phyloP scores from a whole-genome alignment of 2,797 vertebrate species.

The Alauda arvensis region DNA sequence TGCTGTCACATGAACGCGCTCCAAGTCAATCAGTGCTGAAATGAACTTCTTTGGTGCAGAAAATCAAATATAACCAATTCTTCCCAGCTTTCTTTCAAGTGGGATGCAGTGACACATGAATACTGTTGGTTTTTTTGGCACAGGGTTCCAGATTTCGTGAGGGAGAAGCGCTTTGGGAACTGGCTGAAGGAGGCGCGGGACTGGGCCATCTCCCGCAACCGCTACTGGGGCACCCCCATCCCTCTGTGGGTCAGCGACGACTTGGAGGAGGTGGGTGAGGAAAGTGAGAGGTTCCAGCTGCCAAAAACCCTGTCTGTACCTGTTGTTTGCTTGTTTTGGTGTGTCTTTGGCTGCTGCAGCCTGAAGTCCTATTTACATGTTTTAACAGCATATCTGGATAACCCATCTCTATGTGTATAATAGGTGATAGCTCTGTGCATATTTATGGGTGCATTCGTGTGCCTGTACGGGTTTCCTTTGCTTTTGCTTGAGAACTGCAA shows the following conservation, averaged over 20 bases:
- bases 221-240: constrained; percentile 97
- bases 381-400: background rate
- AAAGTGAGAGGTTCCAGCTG: background rate
- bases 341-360: background rate
- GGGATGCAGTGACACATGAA: background rate
- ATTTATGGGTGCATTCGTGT: background rate
- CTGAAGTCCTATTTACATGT: background rate
- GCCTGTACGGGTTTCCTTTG: background rate
- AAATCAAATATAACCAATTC: rapidly evolving
- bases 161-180: constrained; percentile 95
- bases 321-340: background rate
- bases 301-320: background rate
- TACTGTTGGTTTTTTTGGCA: background rate
- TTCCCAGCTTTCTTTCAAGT: background rate
- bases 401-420: background rate
- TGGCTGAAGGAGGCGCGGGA: constrained; percentile 94
- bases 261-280: constrained; percentile 79
- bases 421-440: background rate
- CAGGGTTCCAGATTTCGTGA: constrained; percentile 96
- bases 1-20: background rate
- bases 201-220: constrained; percentile 94
- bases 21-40: background rate
- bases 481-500: background rate
- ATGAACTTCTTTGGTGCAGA: background rate
- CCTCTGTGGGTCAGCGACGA: constrained; percentile 95